A percentile compares a stretch with the other conserved stretches of the same genome.
phyloP scores from a whole-genome alignment of 1,140 invertebrate genomes.

The Zaprionus lachaisei region DNA sequence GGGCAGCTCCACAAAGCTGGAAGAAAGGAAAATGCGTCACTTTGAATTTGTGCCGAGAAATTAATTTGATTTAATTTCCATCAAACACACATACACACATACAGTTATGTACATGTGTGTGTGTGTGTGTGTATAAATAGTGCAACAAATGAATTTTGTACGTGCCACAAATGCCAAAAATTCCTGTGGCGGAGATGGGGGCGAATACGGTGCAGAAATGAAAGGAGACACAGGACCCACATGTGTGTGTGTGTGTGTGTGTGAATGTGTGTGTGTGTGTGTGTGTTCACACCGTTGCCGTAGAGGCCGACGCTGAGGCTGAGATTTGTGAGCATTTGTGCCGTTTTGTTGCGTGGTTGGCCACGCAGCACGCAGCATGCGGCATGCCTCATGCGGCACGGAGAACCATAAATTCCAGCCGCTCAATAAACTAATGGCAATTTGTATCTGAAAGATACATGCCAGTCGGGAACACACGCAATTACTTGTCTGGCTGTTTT shows the following conservation, averaged over 20 bases:
- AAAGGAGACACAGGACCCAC: slow-evolving; percentile 39
- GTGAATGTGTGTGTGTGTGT: slow-evolving; percentile 4
- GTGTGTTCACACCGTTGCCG: not conserved
- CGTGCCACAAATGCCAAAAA: slow-evolving; percentile 76
- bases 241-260: slow-evolving; percentile 41
- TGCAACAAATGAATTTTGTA: slow-evolving; percentile 81
- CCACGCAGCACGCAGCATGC: slow-evolving; percentile 42
- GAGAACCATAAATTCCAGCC: slow-evolving; percentile 71
- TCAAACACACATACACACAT: slow-evolving; percentile 45
- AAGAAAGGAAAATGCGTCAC: slow-evolving; percentile 42
- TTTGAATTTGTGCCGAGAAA: slow-evolving; percentile 80
- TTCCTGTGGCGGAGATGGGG: slow-evolving; percentile 4
- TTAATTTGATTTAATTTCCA: slow-evolving; percentile 83
- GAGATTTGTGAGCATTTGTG: slow-evolving; percentile 79
- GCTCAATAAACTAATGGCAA: slow-evolving; percentile 83
- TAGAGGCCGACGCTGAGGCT: slow-evolving; percentile 22
- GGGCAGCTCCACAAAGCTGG: slow-evolving; percentile 15
- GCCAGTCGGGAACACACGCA: slow-evolving; percentile 53
- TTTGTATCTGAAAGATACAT: slow-evolving; percentile 79
- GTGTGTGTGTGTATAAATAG: slow-evolving; percentile 52
- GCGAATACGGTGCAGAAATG: not conserved
- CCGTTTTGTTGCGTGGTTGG: slow-evolving; percentile 62
- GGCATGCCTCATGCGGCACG: slow-evolving; percentile 45
- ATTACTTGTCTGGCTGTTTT: slow-evolving; percentile 44
- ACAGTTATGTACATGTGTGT: not conserved